A percentile compares a stretch with the other conserved stretches of the same genome.
Evolutionary conservation across 2,113 vertebrate species (phyloP).

Genomic region (Tetrax tetrax): DNA sequence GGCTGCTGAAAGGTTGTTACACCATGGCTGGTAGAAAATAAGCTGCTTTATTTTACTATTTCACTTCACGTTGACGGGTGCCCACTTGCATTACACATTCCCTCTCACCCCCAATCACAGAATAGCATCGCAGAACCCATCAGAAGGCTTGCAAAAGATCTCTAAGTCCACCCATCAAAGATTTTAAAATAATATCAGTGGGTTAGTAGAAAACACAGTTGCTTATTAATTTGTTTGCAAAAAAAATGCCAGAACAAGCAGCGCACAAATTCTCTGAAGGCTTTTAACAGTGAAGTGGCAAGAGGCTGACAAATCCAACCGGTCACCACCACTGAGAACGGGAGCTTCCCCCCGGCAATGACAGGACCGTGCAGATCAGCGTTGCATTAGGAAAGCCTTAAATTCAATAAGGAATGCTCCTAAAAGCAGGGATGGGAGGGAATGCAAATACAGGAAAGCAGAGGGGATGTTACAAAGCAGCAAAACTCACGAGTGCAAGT

Average conservation of each 20-base stretch:
- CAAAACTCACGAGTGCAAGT: neutral
- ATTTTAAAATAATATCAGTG: neutral
- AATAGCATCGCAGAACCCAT: neutral
- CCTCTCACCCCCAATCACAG: neutral
- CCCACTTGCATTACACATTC: neutral
- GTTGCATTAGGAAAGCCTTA: neutral
- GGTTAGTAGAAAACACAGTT: neutral
- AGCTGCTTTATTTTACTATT: neutral
- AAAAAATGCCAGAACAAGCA: neutral
- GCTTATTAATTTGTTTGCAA: neutral
- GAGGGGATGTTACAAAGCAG: neutral
- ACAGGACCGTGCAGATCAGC: neutral
- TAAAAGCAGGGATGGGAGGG: neutral
- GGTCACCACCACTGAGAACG: neutral
- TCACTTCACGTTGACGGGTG: neutral
- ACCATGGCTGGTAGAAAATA: neutral
- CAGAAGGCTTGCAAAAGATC: no score
- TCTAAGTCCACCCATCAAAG: no score
- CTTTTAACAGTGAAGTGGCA: neutral
- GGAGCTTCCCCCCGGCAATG: neutral
- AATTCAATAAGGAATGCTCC: neutral
- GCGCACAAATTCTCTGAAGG: neutral
- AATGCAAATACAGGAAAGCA: neutral
- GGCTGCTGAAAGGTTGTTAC: neutral
- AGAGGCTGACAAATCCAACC: neutral